Evolutionary conservation across 2,888 invertebrate genomes (phyloP).

Genomic region (Agrotis clavis): DNA sequence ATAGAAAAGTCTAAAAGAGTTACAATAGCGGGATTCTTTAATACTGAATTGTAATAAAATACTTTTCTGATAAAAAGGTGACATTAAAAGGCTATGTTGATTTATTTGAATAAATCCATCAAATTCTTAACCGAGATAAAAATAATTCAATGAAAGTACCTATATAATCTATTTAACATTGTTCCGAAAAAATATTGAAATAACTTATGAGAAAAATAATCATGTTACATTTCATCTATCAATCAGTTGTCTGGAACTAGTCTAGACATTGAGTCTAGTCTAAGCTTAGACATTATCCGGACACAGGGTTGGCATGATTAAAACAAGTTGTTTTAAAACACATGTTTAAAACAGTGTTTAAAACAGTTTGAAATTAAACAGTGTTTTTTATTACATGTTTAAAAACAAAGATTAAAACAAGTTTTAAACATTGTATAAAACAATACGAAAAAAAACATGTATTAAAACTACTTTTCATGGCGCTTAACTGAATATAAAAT

Average conservation of each 20-base stretch:
- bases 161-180: conserved; percentile 18
- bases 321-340: too few species aligned
- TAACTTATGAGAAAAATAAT: conserved; percentile 19
- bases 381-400: too few species aligned
- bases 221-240: conserved; percentile 31
- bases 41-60: not conserved
- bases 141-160: conserved; percentile 30
- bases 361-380: too few species aligned
- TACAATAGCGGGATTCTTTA: too few species aligned
- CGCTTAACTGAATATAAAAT: too few species aligned
- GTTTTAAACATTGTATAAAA: too few species aligned
- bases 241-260: conserved; percentile 31
- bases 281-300: conserved; percentile 19
- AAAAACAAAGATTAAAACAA: too few species aligned
- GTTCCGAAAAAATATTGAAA: conserved; percentile 7
- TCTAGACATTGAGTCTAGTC: conserved; percentile 44
- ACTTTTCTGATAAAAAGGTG: not conserved
- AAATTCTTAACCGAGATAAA: not conserved
- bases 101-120: conserved; percentile 10
- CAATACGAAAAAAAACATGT: too few species aligned
- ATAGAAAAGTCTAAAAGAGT: too few species aligned
- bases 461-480: too few species aligned
- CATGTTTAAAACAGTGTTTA: too few species aligned
- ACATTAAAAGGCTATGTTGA: not conserved
- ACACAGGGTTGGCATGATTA: too few species aligned